Conservation (phyloP, 2,113 vertebrate genomes). For the Orycteropus afer region DNA sequence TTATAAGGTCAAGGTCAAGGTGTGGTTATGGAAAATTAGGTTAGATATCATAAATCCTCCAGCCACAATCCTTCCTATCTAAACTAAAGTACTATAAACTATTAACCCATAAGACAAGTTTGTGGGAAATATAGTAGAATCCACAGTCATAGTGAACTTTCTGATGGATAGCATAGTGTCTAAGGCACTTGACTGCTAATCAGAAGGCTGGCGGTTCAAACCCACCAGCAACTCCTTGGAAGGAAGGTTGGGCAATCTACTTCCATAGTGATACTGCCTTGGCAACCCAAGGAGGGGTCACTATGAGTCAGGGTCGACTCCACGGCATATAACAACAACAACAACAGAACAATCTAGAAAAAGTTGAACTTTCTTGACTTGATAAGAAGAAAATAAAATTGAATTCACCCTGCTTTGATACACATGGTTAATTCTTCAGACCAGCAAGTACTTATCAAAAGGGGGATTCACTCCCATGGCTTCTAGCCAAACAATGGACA, state of each 20-base stretch:
- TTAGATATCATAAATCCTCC: conserved; percentile 66
- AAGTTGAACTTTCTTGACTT: conserved; percentile 1
- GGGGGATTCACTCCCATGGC: too few relatives aligned
- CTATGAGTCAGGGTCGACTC: too few relatives aligned
- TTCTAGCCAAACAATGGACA: too few relatives aligned
- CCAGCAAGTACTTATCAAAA: conserved; percentile 17
- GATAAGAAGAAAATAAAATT: conserved; percentile 22
- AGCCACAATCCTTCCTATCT: conserved; percentile 2
- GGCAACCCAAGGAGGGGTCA: too few relatives aligned
- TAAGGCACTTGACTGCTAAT: too few relatives aligned
- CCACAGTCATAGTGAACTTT: conserved; percentile 48
- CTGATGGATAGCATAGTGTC: conserved; percentile 37
- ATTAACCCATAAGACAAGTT: conserved; percentile 55
- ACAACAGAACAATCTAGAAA: conserved; percentile 23
- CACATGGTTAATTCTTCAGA: conserved; percentile 48
- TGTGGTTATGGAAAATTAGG: conserved; percentile 64
- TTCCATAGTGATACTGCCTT: too few relatives aligned
- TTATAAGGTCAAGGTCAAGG: conserved; percentile 70
- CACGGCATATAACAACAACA: too few relatives aligned
- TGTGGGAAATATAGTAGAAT: conserved; percentile 60
- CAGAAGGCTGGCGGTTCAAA: too few relatives aligned
- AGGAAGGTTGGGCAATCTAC: too few relatives aligned
- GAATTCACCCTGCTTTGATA: conserved; percentile 7
- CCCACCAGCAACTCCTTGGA: too few relatives aligned
- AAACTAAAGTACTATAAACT: conserved; percentile 33